These are phyloP conservation scores for Anas platyrhynchos DNA, from an alignment of 2,113 vertebrate species.

Conservation along the genomic window DNA sequence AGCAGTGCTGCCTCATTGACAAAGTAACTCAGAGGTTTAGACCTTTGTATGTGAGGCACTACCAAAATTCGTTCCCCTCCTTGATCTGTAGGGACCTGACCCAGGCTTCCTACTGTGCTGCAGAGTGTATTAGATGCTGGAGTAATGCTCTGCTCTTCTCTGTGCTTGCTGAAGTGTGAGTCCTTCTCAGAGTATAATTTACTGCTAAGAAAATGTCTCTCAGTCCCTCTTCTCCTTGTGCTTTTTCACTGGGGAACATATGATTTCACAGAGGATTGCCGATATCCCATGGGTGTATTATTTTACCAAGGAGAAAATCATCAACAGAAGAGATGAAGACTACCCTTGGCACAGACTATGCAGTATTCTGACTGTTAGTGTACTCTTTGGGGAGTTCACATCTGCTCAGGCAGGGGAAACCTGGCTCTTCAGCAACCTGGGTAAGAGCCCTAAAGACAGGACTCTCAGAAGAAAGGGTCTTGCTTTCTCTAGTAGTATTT, in stretches of 20 bases:
- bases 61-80: not conserved
- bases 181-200: not conserved
- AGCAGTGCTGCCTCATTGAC: not conserved
- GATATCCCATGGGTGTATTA: not conserved
- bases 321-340: not conserved
- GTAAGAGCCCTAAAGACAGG: not conserved
- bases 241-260: not conserved
- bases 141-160: not conserved
- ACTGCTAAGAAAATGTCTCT: not conserved
- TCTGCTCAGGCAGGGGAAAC: not conserved
- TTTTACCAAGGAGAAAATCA: not conserved
- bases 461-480: not conserved
- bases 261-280: not conserved
- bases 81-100: not conserved
- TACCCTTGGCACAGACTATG: not conserved
- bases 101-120: not conserved
- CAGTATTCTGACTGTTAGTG: not conserved
- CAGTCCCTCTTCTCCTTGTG: not conserved
- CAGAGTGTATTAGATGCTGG: accelerated
- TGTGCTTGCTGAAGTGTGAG: accelerated
- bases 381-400: not conserved
- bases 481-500: not conserved
- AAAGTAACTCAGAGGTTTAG: not conserved
- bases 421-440: not conserved
- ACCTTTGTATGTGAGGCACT: not conserved